phyloP scores from a whole-genome alignment of 2,888 invertebrate species.

The Drosophila leonis region DNA sequence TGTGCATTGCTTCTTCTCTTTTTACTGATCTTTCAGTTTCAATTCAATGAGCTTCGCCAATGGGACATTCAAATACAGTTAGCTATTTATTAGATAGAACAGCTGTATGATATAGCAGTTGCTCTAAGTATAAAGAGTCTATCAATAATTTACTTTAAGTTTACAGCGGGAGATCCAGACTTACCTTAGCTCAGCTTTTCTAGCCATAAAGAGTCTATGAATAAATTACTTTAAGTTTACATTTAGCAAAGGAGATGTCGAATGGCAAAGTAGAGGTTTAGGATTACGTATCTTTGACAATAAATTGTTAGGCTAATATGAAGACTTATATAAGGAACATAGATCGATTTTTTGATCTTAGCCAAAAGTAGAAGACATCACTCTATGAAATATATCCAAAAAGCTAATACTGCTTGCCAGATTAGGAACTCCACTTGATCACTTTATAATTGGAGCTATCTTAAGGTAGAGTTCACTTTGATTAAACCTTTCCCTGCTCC shows the following conservation, averaged over 20 bases:
- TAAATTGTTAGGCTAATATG: neutral
- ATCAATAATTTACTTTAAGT: neutral
- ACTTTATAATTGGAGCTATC: neutral
- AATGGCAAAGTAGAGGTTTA: neutral
- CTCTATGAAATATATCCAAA: neutral
- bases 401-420: neutral
- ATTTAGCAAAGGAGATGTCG: neutral
- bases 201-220: neutral
- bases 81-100: neutral
- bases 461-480: neutral
- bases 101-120: neutral
- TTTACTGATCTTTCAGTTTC: neutral
- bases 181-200: neutral
- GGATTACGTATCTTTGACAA: neutral
- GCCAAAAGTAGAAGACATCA: neutral
- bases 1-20: neutral
- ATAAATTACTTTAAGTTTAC: neutral
- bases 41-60: neutral
- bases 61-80: neutral
- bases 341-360: neutral
- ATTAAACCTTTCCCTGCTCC: no score
- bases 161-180: neutral
- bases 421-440: no score
- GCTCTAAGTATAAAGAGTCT: neutral
- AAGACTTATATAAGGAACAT: no score